Conservation (phyloP, 2,113 vertebrate genomes). For the Amphiprion percula region DNA sequence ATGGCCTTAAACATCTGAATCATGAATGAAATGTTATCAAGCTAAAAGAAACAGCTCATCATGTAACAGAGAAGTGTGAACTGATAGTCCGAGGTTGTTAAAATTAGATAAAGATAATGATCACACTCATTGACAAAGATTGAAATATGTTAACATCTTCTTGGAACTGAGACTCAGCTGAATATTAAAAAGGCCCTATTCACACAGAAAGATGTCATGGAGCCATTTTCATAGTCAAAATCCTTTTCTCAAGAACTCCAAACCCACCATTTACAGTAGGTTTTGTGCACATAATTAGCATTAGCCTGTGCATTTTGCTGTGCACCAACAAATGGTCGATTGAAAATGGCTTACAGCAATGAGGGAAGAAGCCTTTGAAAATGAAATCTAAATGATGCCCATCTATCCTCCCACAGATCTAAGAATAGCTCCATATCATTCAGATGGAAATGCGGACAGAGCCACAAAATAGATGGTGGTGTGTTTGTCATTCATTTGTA, state of each 20-base stretch:
- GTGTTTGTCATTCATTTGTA: slow-evolving; percentile 70
- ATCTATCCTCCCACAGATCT: slow-evolving; percentile 79
- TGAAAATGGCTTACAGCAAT: slow-evolving; percentile 71
- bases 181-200: slow-evolving; percentile 56
- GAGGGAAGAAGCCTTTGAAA: slow-evolving; percentile 75
- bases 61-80: background rate
- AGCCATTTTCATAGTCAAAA: slow-evolving; percentile 59
- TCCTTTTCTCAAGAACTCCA: slow-evolving; percentile 48
- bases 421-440: slow-evolving; percentile 80
- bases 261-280: slow-evolving; percentile 65
- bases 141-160: slow-evolving; percentile 1
- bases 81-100: background rate
- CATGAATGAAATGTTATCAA: too few species aligned
- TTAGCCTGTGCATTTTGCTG: slow-evolving; percentile 58
- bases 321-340: slow-evolving; percentile 66
- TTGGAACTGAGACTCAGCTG: slow-evolving; percentile 3
- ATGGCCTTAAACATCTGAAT: too few species aligned
- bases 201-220: slow-evolving; percentile 44
- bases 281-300: slow-evolving; percentile 74
- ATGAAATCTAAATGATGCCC: slow-evolving; percentile 78
- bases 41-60: background rate
- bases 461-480: slow-evolving; percentile 65
- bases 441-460: slow-evolving; percentile 80
- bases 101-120: slow-evolving; percentile 21
- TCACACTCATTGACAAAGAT: slow-evolving; percentile 19